phyloP scores from a whole-genome alignment of 2,113 vertebrate species.

The Catharus bicknelli region DNA sequence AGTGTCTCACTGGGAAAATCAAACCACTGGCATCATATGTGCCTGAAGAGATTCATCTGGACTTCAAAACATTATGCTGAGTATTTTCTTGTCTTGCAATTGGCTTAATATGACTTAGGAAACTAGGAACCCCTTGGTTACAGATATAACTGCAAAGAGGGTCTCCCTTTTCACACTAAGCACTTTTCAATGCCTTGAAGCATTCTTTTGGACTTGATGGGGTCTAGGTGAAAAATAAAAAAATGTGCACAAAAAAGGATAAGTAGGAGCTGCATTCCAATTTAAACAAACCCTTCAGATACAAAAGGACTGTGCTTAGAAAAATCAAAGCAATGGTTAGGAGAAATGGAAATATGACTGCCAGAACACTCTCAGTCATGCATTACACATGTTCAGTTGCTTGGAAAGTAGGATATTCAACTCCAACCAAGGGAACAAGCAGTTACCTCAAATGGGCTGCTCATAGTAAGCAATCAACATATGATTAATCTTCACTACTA shows the following conservation, averaged over 20 bases:
- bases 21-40: not conserved
- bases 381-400: not conserved
- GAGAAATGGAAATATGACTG: not conserved
- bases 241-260: not conserved
- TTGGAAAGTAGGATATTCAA: not conserved
- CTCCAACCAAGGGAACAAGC: not conserved
- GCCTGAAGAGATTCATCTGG: not conserved
- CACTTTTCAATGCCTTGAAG: not conserved
- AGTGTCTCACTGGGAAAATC: not conserved
- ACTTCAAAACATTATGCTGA: not conserved
- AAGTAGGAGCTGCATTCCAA: not conserved
- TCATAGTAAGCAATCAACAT: not conserved
- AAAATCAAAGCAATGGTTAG: not conserved
- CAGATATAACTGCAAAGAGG: not conserved
- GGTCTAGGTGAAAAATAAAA: not conserved
- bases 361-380: not conserved
- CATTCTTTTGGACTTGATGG: not conserved
- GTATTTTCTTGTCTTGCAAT: not conserved
- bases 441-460: not conserved
- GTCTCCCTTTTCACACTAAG: not conserved
- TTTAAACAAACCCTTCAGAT: not conserved
- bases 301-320: not conserved
- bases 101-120: not conserved
- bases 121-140: not conserved
- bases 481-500: not conserved